Evolutionary conservation across 2,797 vertebrate species (phyloP), one percentile per base, ranked within the genome.

Genomic region (Sebastes nivosus): DNA sequence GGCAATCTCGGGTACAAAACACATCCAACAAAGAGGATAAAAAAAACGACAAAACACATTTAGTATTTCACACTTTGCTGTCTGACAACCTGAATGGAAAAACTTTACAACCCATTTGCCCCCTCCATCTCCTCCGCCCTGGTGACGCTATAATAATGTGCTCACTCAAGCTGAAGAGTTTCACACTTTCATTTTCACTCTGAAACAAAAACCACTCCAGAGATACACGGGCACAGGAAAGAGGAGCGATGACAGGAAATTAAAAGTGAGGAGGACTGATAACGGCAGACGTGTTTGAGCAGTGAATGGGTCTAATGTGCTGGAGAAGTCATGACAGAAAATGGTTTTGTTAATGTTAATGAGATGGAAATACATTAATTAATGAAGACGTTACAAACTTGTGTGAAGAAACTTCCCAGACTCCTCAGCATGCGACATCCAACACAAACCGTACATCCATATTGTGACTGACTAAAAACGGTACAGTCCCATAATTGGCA

Each of bases 161-260:
- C 83, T 86, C 68, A 14, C 81, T 87, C 86, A 79, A 81, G 81
- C 82, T 73, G 79, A 85, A 81, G 76, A 67, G 74, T 72, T 87
- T 87, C 82, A 79, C 84, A 46, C 85, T 87, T 88, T 89, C 75
- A 89, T 90, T 90, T 89, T 90, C 80, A 46, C 65, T 75, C 13
- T 2, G 78, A 80, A 77, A 88, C 74, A 85, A 82, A 87, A 87
- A 7, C 36, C 72, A 66, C 74, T 69, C 46, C 55, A 24, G 77
- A 24, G 77, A 82, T n/a, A 34, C 32, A 11, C 4, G 1, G 55
- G 55, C 1, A 8, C 30, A 8, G 13, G 38, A 63, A 63, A 30
- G 18, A 22, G 34, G 22, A 68, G 71, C 3, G 74, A 64, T 2
- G 67, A 63, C 78, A 77, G 90, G 89, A 90, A 90, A 89, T 91